These are phyloP conservation scores for Tinea trinotella DNA, from an alignment of 2,888 invertebrate species.

Conservation along the genomic window DNA sequence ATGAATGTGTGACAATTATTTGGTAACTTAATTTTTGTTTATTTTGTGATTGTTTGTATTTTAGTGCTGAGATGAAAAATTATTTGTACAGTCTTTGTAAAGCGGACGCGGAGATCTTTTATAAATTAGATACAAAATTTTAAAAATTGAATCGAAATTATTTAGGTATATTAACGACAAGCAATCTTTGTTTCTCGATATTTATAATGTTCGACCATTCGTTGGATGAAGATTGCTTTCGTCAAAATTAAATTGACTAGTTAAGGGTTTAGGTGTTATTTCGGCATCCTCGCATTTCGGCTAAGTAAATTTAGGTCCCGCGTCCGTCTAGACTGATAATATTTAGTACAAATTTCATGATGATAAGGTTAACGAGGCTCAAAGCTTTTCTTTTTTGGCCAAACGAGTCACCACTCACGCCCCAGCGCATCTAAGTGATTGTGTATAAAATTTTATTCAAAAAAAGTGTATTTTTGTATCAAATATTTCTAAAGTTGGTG, in stretches of 20 bases:
- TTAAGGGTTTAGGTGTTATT: constrained; percentile 57
- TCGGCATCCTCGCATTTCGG: constrained; percentile 73
- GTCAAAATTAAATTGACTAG: constrained; percentile 43
- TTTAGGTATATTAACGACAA: constrained; percentile 38
- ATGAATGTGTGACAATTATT: constrained; percentile 32
- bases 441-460: constrained; percentile 73
- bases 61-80: constrained; percentile 35
- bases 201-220: not conserved
- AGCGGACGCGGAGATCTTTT: constrained; percentile 66
- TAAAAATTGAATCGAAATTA: constrained; percentile 59
- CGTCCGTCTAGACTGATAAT: constrained; percentile 65
- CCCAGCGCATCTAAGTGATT: constrained; percentile 54
- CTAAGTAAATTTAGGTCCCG: constrained; percentile 63
- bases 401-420: constrained; percentile 42
- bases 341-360: constrained; percentile 73
- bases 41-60: constrained; percentile 25
- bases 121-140: constrained; percentile 65
- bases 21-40: not conserved
- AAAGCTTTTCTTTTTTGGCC: constrained; percentile 68
- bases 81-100: constrained; percentile 48
- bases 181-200: not conserved
- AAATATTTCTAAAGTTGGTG: constrained; percentile 74
- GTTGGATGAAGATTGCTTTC: not conserved
- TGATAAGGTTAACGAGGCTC: constrained; percentile 72
- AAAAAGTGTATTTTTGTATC: constrained; percentile 74